Evolutionary conservation across 2,113 vertebrate species (phyloP).

Genomic region (Heloderma charlesbogerti): DNA sequence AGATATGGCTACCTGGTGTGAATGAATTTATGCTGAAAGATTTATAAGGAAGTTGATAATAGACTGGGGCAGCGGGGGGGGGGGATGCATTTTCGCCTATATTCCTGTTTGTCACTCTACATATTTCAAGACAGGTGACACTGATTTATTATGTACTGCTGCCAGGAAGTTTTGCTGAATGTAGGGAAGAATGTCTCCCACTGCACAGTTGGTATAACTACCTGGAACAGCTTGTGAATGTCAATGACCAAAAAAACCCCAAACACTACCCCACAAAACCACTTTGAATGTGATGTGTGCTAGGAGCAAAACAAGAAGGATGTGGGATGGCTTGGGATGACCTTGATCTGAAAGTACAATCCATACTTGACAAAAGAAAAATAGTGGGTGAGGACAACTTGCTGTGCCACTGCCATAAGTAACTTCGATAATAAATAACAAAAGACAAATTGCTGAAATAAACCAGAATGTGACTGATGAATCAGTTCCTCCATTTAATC

Average conservation of each 20-base stretch:
- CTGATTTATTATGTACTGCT: conserved; percentile 58
- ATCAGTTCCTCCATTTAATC: not conserved
- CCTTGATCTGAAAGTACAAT: not conserved
- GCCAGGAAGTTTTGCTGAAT: conserved; percentile 28
- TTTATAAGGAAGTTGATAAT: conserved; percentile 48
- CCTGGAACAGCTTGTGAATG: conserved; percentile 25
- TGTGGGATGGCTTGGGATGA: not conserved
- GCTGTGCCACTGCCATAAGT: not conserved
- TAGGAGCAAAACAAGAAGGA: not conserved
- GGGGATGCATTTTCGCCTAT: conserved; percentile 29
- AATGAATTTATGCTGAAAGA: conserved; percentile 17
- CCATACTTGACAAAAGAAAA: not conserved
- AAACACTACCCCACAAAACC: not conserved
- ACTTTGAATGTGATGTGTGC: not conserved
- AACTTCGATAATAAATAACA: not conserved
- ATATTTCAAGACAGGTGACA: conserved; percentile 43
- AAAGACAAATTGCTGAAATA: not conserved
- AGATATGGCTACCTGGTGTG: not conserved
- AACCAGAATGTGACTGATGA: not conserved
- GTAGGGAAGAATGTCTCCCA: conserved; percentile 27
- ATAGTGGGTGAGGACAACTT: not conserved
- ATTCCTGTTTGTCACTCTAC: conserved; percentile 49
- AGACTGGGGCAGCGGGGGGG: not conserved
- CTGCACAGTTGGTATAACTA: conserved; percentile 20
- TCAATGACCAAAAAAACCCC: not conserved